A percentile compares a stretch with the other conserved stretches of the same genome.
phyloP scores from a whole-genome alignment of 2,888 invertebrate genomes.

The Hemicrepidius hirtus region DNA sequence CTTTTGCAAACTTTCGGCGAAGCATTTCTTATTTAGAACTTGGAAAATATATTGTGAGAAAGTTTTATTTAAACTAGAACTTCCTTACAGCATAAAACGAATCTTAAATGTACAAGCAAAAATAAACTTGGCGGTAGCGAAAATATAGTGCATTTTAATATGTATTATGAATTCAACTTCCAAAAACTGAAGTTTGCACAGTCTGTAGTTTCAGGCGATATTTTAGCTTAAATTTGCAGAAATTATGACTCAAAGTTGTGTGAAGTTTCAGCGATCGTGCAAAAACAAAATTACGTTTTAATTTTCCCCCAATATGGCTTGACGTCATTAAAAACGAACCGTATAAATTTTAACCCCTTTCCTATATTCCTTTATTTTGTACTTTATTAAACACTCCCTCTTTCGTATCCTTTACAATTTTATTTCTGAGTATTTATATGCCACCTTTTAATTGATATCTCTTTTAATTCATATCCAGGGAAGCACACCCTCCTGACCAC shows the following conservation, averaged over 20 bases:
- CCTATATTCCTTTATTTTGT: constrained; percentile 30
- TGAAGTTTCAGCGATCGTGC: constrained; percentile 51
- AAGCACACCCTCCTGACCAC: no score
- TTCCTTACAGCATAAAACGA: constrained; percentile 20
- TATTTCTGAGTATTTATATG: neutral
- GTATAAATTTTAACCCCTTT: constrained; percentile 30
- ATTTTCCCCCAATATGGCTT: constrained; percentile 54
- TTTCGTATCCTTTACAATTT: constrained; percentile 6
- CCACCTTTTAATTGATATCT: no score
- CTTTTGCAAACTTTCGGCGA: constrained; percentile 48
- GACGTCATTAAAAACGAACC: constrained; percentile 53
- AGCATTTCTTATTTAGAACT: constrained; percentile 54
- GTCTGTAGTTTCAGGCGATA: constrained; percentile 46
- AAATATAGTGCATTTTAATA: constrained; percentile 31
- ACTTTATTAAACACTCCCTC: constrained; percentile 21
- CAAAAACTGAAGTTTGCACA: constrained; percentile 44
- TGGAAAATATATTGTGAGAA: constrained; percentile 51
- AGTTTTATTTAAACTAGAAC: constrained; percentile 37
- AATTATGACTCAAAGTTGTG: constrained; percentile 49
- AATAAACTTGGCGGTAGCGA: constrained; percentile 3
- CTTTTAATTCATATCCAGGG: no score
- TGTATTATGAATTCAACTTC: constrained; percentile 40
- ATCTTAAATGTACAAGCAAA: constrained; percentile 15
- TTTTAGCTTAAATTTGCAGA: constrained; percentile 52
- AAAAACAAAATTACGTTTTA: constrained; percentile 56